Conservation (phyloP, 2,888 invertebrate species). For the Drosophila kokeensis region DNA sequence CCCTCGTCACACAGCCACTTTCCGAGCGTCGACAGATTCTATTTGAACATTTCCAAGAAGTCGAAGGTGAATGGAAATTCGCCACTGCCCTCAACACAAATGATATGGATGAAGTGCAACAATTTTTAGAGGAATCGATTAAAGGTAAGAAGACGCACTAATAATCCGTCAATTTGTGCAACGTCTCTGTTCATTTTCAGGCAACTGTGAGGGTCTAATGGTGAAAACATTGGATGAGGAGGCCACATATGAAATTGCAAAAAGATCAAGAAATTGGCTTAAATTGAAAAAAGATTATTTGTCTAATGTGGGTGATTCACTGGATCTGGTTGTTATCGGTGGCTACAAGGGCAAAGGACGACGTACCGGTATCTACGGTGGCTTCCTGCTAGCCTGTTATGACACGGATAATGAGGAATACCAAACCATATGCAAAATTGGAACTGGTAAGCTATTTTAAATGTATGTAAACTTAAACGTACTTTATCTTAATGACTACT, state of each 20-base stretch:
- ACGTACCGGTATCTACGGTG: slow-evolving; percentile 96
- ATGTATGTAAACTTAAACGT: background rate
- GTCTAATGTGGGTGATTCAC: slow-evolving; percentile 97
- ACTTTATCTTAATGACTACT: background rate
- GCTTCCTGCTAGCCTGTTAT: slow-evolving; percentile 97
- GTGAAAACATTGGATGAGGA: slow-evolving; percentile 95
- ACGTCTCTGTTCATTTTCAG: slow-evolving; percentile 79
- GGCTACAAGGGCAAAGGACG: slow-evolving; percentile 97
- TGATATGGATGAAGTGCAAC: slow-evolving; percentile 95
- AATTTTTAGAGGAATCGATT: slow-evolving; percentile 96
- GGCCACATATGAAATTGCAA: slow-evolving; percentile 98
- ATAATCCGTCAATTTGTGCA: background rate
- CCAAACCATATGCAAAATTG: slow-evolving; percentile 96
- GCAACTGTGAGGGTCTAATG: slow-evolving; percentile 99
- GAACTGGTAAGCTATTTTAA: slow-evolving; percentile 74
- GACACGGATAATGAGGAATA: slow-evolving; percentile 95
- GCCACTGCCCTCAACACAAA: slow-evolving; percentile 93
- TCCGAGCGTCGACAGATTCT: slow-evolving; percentile 90
- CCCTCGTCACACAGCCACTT: slow-evolving; percentile 93
- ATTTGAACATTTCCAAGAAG: slow-evolving; percentile 89
- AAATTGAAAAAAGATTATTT: slow-evolving; percentile 99
- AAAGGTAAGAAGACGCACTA: slow-evolving; percentile 87
- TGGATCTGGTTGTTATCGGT: slow-evolving; percentile 98
- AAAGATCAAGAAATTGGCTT: slow-evolving; percentile 96
- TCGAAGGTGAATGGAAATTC: slow-evolving; percentile 94